A percentile compares a stretch with the other conserved stretches of the same genome.
Conservation (phyloP, 2,113 vertebrate genomes). For the Hystrix cristata region DNA sequence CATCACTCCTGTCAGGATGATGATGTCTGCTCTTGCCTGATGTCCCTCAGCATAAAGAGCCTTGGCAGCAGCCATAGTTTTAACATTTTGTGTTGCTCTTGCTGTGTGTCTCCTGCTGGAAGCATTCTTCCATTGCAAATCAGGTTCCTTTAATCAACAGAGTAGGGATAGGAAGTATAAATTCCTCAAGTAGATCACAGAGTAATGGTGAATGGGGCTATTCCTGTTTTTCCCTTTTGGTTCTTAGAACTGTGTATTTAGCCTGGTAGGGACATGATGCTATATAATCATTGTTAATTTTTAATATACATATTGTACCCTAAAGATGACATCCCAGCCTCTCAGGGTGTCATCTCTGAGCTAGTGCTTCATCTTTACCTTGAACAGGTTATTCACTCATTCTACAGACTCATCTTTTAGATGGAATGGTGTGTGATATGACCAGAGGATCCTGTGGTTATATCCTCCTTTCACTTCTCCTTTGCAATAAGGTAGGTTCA, state of each 20-base stretch:
- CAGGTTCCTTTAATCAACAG: background rate
- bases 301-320: background rate
- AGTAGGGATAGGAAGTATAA: background rate
- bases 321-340: background rate
- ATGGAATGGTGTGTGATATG: background rate
- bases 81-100: background rate
- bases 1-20: background rate
- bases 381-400: background rate
- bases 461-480: background rate
- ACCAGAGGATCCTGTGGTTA: background rate
- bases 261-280: background rate
- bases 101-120: background rate
- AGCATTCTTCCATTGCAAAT: background rate
- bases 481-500: slow-evolving; percentile 6
- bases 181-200: background rate
- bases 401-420: background rate
- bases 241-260: background rate
- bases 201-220: background rate
- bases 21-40: background rate
- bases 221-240: background rate
- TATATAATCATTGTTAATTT: background rate
- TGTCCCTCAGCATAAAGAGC: background rate
- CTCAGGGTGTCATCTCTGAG: background rate
- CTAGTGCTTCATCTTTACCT: background rate
- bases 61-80: background rate